Percentiles rank a stretch among this genome's conserved stretches.
phyloP scores from a whole-genome alignment of 1,140 invertebrate species.

The Drosophila orena region DNA sequence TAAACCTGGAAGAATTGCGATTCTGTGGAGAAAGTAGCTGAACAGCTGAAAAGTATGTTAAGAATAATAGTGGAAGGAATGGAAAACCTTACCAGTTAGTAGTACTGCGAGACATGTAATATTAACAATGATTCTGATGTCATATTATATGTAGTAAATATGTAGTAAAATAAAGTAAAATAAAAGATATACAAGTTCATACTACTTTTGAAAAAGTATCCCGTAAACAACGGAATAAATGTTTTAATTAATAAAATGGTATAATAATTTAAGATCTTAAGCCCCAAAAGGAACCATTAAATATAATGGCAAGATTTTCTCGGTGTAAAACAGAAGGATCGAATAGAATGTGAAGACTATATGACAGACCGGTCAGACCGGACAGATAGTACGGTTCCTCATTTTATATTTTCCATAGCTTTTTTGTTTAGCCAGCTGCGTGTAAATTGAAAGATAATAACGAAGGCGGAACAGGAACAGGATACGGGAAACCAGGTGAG shows the following conservation, averaged over 20 bases:
- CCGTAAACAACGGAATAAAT: too few species aligned
- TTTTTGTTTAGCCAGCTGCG: constrained; percentile 71
- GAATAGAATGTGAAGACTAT: constrained; percentile 2
- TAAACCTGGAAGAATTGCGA: neutral
- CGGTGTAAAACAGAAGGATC: constrained; percentile 2
- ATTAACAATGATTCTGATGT: too few species aligned
- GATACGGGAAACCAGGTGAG: constrained; percentile 39
- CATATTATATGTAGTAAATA: too few species aligned
- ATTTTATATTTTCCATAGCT: neutral
- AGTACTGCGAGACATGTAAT: too few species aligned
- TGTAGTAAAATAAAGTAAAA: too few species aligned
- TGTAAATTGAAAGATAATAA: constrained; percentile 79
- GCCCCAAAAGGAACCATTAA: too few species aligned
- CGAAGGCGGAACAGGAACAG: constrained; percentile 24
- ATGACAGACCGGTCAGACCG: constrained; percentile 13
- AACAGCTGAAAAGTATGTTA: constrained; percentile 50
- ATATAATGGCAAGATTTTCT: neutral
- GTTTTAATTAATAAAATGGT: too few species aligned
- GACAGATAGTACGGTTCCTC: constrained; percentile 30
- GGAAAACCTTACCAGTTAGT: too few species aligned
- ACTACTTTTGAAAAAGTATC: neutral
- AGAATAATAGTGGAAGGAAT: constrained; percentile 40
- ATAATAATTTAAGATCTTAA: too few species aligned
- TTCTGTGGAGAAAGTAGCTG: neutral
- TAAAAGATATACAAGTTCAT: too few species aligned